phyloP scores from a whole-genome alignment of 2,113 vertebrate genomes.

The Nestor notabilis region DNA sequence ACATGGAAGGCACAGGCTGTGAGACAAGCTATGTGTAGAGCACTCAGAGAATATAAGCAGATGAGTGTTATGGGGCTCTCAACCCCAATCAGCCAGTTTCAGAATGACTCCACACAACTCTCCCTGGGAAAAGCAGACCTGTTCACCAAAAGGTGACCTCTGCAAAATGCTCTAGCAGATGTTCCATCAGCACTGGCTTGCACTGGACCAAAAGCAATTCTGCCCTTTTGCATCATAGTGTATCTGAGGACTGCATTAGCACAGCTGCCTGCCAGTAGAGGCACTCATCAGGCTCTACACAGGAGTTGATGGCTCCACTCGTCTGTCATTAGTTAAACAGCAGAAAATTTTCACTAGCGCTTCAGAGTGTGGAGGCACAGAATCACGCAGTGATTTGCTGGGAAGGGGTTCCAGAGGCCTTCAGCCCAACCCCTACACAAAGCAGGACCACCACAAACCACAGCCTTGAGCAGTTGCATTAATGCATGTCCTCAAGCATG shows the following conservation, averaged over 20 bases:
- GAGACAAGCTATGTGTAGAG: background rate
- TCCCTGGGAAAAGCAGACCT: background rate
- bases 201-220: background rate
- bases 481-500: rapidly evolving
- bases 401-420: background rate
- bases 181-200: background rate
- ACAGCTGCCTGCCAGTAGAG: background rate
- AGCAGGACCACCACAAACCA: background rate
- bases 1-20: background rate
- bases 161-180: background rate
- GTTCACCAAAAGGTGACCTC: background rate
- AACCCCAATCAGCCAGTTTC: background rate
- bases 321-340: background rate
- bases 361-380: background rate
- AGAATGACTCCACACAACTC: background rate
- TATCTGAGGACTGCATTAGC: background rate
- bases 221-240: rapidly evolving
- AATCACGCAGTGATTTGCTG: background rate
- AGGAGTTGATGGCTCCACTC: background rate
- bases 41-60: background rate
- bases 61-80: background rate
- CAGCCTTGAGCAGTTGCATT: rapidly evolving
- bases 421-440: background rate
- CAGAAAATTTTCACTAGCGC: background rate
- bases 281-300: background rate